Evolutionary conservation across 2,113 vertebrate genomes (phyloP).

Genomic region (Eira barbara): DNA sequence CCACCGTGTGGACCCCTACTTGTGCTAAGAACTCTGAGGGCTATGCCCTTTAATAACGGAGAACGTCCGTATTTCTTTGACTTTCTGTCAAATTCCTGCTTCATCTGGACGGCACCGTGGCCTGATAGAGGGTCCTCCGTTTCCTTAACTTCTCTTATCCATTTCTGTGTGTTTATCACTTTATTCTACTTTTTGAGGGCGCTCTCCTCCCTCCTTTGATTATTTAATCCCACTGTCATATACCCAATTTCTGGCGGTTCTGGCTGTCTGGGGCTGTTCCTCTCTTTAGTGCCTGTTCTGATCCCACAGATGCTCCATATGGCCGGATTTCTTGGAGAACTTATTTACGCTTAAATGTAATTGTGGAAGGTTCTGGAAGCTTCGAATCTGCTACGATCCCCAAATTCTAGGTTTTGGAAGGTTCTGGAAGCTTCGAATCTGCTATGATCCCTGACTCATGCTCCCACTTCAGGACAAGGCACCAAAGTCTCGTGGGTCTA

Average conservation of each 20-base stretch:
- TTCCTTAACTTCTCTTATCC: background rate
- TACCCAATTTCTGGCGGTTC: fast-evolving
- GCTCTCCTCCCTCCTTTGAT: background rate
- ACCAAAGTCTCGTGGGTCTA: background rate
- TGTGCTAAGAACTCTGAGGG: background rate
- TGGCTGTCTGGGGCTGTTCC: background rate
- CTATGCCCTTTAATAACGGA: background rate
- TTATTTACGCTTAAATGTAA: background rate
- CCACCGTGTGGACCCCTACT: fast-evolving
- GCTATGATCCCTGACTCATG: fast-evolving
- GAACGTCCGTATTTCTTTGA: fast-evolving
- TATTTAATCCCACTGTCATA: no score
- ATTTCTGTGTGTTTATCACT: background rate
- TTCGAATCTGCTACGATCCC: fast-evolving
- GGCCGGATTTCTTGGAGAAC: background rate
- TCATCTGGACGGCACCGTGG: background rate
- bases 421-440: background rate
- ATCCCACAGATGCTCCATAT: fast-evolving
- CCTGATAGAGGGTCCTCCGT: background rate
- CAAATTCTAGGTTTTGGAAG: no score
- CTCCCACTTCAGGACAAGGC: background rate
- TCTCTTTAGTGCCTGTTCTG: fast-evolving
- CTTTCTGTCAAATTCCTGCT: fast-evolving
- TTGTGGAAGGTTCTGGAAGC: background rate
- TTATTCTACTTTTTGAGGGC: background rate